Conservation (phyloP, 2,113 vertebrate species). For the Rostratula benghalensis region DNA sequence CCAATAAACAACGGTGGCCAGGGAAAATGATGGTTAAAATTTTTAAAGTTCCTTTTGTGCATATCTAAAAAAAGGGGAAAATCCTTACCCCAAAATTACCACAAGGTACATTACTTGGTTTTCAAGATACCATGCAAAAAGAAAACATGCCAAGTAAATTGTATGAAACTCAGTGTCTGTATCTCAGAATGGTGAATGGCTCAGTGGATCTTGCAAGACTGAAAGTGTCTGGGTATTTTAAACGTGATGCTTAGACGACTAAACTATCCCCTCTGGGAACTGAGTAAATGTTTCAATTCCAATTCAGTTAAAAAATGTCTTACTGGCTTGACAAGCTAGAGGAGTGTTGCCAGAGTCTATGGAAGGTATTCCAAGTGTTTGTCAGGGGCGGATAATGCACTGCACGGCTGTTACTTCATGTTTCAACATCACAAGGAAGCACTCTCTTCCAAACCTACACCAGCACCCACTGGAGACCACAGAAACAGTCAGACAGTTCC, state of each 20-base stretch:
- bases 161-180: background rate
- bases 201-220: background rate
- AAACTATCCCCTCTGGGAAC: background rate
- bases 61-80: background rate
- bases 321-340: background rate
- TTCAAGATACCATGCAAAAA: background rate
- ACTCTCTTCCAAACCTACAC: background rate
- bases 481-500: background rate
- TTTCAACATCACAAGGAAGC: background rate
- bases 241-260: background rate
- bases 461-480: background rate
- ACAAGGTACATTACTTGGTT: background rate
- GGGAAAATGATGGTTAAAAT: background rate
- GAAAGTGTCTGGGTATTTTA: background rate
- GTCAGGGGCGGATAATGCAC: background rate
- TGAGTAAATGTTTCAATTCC: constrained; percentile 7
- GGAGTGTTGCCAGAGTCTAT: background rate
- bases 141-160: background rate
- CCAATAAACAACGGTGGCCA: background rate
- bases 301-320: background rate
- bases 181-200: background rate
- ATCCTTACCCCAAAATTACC: background rate
- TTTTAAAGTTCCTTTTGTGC: background rate
- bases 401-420: background rate
- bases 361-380: background rate